phyloP scores from a whole-genome alignment of 2,113 vertebrate genomes.

The Cricetomys ansorgei region DNA sequence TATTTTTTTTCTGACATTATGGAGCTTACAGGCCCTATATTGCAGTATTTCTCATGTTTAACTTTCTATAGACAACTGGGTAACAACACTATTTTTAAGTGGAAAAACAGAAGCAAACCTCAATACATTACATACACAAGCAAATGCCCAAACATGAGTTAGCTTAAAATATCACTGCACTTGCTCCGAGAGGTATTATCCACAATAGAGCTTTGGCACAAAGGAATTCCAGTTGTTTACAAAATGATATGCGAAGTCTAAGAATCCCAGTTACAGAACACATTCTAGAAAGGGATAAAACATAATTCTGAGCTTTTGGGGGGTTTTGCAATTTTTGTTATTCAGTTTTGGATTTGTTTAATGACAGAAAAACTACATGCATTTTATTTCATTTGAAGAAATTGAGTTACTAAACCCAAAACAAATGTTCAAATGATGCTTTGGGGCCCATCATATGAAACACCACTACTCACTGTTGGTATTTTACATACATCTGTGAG shows the following conservation, averaged over 20 bases:
- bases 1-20: constrained; percentile 14
- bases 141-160: constrained; percentile 39
- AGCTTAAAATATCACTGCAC: constrained; percentile 41
- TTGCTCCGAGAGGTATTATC: constrained; percentile 76
- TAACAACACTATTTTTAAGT: constrained; percentile 27
- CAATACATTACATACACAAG: neutral
- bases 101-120: neutral
- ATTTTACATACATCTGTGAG: neutral
- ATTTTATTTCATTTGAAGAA: constrained; percentile 64
- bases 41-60: constrained; percentile 40
- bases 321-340: neutral
- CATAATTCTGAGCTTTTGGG: neutral
- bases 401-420: constrained; percentile 53
- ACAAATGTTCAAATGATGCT: constrained; percentile 21
- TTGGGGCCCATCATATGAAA: neutral
- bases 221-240: constrained; percentile 84
- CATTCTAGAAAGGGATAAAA: neutral
- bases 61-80: constrained; percentile 38
- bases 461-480: neutral
- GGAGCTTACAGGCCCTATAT: neutral
- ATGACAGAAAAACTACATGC: neutral
- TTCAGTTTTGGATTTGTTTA: constrained; percentile 9
- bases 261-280: constrained; percentile 60
- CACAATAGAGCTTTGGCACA: constrained; percentile 83
- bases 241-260: constrained; percentile 60